Evolutionary conservation across 2,797 vertebrate genomes (phyloP).

Genomic region (Muraenolepis orangiensis): DNA sequence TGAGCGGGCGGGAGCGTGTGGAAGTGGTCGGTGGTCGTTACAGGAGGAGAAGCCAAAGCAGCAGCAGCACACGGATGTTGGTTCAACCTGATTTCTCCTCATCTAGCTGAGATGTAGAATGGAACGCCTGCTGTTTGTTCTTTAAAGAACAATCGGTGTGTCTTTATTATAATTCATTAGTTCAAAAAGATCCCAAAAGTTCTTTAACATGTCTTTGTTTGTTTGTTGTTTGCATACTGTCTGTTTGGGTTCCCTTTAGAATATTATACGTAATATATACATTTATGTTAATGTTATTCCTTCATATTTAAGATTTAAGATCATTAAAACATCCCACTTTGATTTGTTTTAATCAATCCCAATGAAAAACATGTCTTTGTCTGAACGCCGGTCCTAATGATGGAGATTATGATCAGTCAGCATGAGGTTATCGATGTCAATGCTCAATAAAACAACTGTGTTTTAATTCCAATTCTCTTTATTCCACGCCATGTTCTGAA

Average conservation of each 20-base stretch:
- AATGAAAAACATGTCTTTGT: too few species aligned
- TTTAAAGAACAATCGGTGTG: neutral
- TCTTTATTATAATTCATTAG: neutral
- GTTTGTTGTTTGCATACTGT: neutral
- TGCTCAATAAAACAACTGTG: neutral
- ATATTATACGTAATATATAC: neutral
- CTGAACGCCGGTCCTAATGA: too few species aligned
- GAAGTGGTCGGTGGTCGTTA: constrained; percentile 40
- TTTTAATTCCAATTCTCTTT: neutral
- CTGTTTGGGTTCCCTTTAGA: neutral
- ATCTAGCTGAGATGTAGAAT: neutral
- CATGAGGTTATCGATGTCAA: neutral
- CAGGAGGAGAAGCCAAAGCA: neutral
- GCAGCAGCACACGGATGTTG: neutral
- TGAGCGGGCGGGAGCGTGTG: too few species aligned
- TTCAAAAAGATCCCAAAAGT: neutral
- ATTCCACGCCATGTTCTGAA: neutral
- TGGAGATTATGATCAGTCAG: neutral
- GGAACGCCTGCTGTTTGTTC: too few species aligned
- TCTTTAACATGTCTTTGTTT: neutral
- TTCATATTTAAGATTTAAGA: neutral
- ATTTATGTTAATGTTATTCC: neutral
- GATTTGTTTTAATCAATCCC: neutral
- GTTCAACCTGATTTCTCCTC: neutral
- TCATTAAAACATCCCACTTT: neutral